Evolutionary conservation across 2,113 vertebrate species (phyloP).

Genomic region (Chrysemys picta): DNA sequence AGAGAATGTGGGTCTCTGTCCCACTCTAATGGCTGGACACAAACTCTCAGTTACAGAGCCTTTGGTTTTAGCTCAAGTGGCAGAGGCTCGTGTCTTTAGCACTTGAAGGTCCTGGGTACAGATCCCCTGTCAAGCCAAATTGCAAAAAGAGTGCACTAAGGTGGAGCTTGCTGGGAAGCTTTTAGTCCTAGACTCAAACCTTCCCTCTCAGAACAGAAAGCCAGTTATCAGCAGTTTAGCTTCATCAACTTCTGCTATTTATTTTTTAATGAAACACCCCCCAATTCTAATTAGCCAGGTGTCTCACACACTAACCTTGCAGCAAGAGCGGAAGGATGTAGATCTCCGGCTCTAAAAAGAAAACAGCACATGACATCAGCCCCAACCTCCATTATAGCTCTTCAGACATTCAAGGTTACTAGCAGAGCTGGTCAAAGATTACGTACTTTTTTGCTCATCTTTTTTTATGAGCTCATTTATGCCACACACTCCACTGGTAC

Average conservation of each 20-base stretch:
- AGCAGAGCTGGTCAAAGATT: neutral
- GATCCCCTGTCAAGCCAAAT: neutral
- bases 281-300: slow-evolving; percentile 53
- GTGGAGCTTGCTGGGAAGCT: neutral
- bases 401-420: neutral
- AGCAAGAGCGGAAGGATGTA: neutral
- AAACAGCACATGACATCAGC: neutral
- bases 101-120: neutral
- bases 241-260: slow-evolving; percentile 25
- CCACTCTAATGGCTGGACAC: neutral
- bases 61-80: neutral
- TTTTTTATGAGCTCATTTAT: neutral
- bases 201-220: neutral
- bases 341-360: slow-evolving; percentile 1
- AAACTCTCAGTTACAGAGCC: neutral
- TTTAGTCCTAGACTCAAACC: neutral
- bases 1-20: too few relatives aligned
- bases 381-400: slow-evolving; percentile 1
- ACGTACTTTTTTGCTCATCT: neutral
- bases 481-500: neutral
- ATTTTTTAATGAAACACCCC: slow-evolving; percentile 59
- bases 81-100: neutral
- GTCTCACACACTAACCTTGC: neutral
- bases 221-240: slow-evolving; percentile 47
- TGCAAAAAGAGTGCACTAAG: neutral